Evolutionary conservation across 2,113 vertebrate species (phyloP), one percentile per base, ranked within the genome.

Genomic region (Sorex fumeus): DNA sequence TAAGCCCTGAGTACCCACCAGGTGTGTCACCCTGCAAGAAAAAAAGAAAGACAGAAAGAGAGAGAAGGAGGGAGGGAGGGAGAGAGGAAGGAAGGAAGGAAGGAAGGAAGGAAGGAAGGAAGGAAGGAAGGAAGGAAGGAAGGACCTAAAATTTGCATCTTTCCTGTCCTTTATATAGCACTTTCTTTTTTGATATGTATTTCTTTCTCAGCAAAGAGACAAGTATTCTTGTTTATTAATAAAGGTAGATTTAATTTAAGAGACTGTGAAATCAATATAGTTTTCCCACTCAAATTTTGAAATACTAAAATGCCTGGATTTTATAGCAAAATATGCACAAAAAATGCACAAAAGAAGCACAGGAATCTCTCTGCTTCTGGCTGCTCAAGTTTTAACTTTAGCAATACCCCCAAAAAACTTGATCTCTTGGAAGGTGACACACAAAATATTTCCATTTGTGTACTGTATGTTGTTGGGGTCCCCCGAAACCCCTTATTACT

Each of bases 171-270:
- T 45, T 28, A 40, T 21, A 15, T 5, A 40, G 40, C 40, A 40
- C 40, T 4, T 28, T 45, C 45, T 70, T 57, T 81, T 78, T 34
- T 32, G 36, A 66, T 77, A 83, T 72, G 12, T 70, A 84, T 67
- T 88, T 92, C 53, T 75, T 88, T 32, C 72, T 88, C 28, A 71
- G 71, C 71, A 78, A 74, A 75, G 69, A 40, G 43, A 40, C 87
- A 87, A 60, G 13, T 47, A 69, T 21, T 32, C 32, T 87, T 45
- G 30, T 94, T 86, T 66, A 23, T 47, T 80, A 71, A 71, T 50
- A 60, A 84, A 88, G 3, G 53, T 27, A 57, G 32, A 28, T 64
- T 7, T 47, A 10, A 78, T 70, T 47, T 64, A 36, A 69, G 77
- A 23, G 47, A 28, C 0, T 18, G 79, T 60, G 32, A 81, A 69